Evolutionary conservation across 2,113 vertebrate genomes (phyloP).

Genomic region (Polyodon spathula): DNA sequence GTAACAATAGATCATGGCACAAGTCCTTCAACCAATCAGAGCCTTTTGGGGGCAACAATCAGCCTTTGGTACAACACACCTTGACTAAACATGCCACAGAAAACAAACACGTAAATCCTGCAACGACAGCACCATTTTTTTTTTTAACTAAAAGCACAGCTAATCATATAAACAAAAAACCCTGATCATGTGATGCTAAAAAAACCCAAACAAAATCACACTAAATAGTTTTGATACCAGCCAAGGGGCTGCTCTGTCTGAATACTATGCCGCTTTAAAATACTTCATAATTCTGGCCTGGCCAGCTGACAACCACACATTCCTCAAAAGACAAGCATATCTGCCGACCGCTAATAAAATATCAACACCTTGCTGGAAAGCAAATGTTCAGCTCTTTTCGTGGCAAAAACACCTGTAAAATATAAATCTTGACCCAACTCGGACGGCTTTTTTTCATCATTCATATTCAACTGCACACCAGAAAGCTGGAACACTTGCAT

Average conservation of each 20-base stretch:
- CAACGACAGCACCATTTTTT: not conserved
- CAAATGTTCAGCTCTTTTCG: conserved; percentile 2
- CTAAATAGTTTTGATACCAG: not conserved
- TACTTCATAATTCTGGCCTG: not conserved
- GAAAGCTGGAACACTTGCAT: not conserved
- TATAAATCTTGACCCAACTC: conserved; percentile 2
- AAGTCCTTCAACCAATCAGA: conserved; percentile 4
- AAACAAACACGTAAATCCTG: conserved; percentile 1
- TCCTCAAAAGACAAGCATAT: not conserved
- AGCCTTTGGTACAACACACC: conserved; percentile 1
- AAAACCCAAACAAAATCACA: not conserved
- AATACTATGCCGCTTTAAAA: not conserved
- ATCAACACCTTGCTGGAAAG: conserved; percentile 7
- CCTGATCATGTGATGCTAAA: no score
- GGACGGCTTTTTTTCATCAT: not conserved
- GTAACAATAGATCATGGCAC: conserved; percentile 2
- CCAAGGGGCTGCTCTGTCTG: not conserved
- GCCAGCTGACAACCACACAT: conserved; percentile 2
- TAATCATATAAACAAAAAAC: not conserved
- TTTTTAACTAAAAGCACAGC: not conserved
- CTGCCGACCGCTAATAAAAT: not conserved
- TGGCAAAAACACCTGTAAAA: conserved; percentile 5
- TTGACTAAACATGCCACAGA: conserved; percentile 3
- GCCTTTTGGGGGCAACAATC: not conserved
- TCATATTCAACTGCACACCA: not conserved